Conservation (phyloP, 2,888 invertebrate genomes). For the Neelides folsomi region DNA sequence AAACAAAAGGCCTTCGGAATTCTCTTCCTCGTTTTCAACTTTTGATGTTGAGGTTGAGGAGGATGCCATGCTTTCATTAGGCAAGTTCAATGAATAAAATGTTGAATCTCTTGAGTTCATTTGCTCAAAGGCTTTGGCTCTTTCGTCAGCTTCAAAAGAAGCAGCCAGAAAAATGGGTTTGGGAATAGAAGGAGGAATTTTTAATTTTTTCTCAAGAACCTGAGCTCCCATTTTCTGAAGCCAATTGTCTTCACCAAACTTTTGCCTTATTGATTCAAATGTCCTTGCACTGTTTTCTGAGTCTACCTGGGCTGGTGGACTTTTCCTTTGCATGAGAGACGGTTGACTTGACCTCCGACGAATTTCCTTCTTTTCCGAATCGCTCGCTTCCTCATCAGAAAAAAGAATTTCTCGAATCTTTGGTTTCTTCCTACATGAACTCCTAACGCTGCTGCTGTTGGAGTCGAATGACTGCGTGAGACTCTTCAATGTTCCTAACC, state of each 20-base stretch:
- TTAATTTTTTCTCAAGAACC: slow-evolving; percentile 25
- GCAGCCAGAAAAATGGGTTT: slow-evolving; percentile 6
- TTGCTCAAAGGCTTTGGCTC: not conserved
- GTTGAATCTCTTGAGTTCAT: not conserved
- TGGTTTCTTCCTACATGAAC: slow-evolving; percentile 30
- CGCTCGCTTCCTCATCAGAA: slow-evolving; percentile 12
- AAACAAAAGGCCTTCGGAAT: slow-evolving; percentile 13
- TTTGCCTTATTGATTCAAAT: slow-evolving; percentile 23
- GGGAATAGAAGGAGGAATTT: slow-evolving; percentile 17
- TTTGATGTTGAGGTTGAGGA: slow-evolving; percentile 4
- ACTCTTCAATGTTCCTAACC: slow-evolving; percentile 20
- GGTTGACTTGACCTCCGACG: not conserved
- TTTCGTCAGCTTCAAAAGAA: slow-evolving; percentile 6
- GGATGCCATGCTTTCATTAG: not conserved
- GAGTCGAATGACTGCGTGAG: slow-evolving; percentile 33
- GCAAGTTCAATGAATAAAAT: slow-evolving; percentile 1
- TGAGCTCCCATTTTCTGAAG: slow-evolving; percentile 24
- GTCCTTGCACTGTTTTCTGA: slow-evolving; percentile 11
- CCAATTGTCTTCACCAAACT: slow-evolving; percentile 31
- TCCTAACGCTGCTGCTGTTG: slow-evolving; percentile 25
- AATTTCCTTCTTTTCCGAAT: not conserved
- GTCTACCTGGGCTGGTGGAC: not conserved
- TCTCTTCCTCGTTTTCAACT: slow-evolving; percentile 2
- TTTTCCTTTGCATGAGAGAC: too few species aligned
- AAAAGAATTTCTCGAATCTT: slow-evolving; percentile 28